Conservation (phyloP, 1,140 invertebrate genomes). For the Polyergus mexicanus region DNA sequence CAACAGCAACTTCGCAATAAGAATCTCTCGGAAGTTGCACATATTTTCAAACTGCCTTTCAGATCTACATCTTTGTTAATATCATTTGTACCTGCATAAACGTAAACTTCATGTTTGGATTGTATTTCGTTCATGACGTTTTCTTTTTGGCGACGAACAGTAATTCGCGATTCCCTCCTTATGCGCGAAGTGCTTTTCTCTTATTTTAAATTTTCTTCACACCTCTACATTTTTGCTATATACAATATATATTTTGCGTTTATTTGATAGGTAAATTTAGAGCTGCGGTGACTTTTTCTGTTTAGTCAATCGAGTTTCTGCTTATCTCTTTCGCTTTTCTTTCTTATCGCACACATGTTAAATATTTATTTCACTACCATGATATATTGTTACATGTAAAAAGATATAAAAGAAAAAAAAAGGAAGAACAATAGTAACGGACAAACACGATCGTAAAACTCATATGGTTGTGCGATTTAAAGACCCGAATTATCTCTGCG, state of each 20-base stretch:
- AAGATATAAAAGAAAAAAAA: neutral
- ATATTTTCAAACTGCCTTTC: slow-evolving; percentile 71
- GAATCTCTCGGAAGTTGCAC: slow-evolving; percentile 70
- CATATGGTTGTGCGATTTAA: neutral
- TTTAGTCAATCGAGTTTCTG: neutral
- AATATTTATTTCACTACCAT: neutral
- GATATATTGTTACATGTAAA: neutral
- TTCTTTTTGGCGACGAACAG: neutral
- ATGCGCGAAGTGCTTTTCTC: neutral
- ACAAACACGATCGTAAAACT: neutral
- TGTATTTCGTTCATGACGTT: neutral
- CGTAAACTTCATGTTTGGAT: slow-evolving; percentile 54
- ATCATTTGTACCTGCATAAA: slow-evolving; percentile 79
- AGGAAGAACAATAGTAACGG: too few relatives aligned
- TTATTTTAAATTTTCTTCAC: neutral
- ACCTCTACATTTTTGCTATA: neutral
- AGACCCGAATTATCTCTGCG: neutral
- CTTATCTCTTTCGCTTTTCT: neutral
- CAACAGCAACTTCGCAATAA: slow-evolving; percentile 49
- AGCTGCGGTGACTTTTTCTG: neutral
- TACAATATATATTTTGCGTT: too few relatives aligned
- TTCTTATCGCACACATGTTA: neutral
- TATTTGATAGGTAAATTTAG: neutral
- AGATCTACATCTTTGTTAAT: slow-evolving; percentile 65
- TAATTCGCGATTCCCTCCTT: neutral